Conservation (phyloP, 2,113 vertebrate genomes). For the Entosphenus tridentatus region DNA sequence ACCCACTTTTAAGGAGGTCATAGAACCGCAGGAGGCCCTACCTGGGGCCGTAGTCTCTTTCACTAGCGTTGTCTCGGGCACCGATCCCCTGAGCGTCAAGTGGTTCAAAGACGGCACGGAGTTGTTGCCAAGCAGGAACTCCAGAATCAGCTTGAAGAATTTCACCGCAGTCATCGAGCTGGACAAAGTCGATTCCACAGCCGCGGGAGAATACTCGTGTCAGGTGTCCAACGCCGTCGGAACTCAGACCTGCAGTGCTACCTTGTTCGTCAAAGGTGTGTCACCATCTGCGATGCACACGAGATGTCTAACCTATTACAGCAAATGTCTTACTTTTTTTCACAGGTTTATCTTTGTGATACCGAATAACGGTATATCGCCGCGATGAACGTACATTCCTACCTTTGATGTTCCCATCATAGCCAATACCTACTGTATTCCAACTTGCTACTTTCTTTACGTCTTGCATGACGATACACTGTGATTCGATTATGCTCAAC, state of each 20-base stretch:
- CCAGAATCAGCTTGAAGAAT: conserved; percentile 64
- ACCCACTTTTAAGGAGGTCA: background rate
- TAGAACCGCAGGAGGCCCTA: background rate
- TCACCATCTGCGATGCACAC: background rate
- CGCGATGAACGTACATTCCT: too few species aligned
- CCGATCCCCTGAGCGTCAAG: conserved; percentile 68
- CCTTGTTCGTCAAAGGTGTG: conserved; percentile 19
- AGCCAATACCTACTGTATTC: too few species aligned
- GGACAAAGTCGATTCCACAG: conserved; percentile 46
- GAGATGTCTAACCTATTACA: too few species aligned
- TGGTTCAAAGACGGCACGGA: conserved; percentile 76
- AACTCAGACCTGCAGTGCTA: conserved; percentile 54
- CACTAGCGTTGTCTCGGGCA: conserved; percentile 67
- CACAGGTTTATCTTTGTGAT: too few species aligned
- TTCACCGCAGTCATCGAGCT: conserved; percentile 51
- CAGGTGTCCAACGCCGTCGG: conserved; percentile 75
- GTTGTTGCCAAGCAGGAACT: conserved; percentile 62
- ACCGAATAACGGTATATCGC: too few species aligned
- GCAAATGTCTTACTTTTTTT: too few species aligned
- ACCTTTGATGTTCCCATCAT: too few species aligned
- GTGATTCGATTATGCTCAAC: too few species aligned
- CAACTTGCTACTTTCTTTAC: too few species aligned
- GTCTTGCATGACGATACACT: too few species aligned
- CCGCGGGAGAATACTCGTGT: conserved; percentile 62
- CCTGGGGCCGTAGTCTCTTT: conserved; percentile 64